Base-by-base conservation (phyloP, 2,888 invertebrate genomes). In the Sinohyriopsis cumingii region DNA sequence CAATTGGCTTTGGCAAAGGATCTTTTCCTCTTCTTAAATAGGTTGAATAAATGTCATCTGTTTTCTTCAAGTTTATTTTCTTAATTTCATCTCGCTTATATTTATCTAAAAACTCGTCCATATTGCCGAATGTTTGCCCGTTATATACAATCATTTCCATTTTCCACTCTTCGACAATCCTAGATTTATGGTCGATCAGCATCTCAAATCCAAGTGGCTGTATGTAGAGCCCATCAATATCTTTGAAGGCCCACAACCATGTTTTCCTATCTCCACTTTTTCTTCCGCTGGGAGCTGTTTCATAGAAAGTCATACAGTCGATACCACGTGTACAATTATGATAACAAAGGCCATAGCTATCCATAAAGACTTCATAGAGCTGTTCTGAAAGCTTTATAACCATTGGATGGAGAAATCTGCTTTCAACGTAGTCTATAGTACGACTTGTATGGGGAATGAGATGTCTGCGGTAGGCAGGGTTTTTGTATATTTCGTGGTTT, bases 201-300 rank as follows among this genome's bases (percentile, higher is more conserved):
- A 86, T 75, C 57, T 83, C 82, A 53, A 86, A 72, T n/a, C 84
- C 85, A 9, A 85, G 66, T 9, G 85, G 85, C 60, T 82, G 79
- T 19, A 83, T 75, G 55, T 83, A 80, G 55, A 71, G 80, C 3
- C 85, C 85, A 28, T 84, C 84, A 55, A 82, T 74, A 28, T 76
- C 75, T 6, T 79, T 69, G 63, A 81, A 82, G 0, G 72, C 69
- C 80, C 81, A 79, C 57, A 77, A 73, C 84, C 84, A 85, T 0
- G 81, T 68, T 64, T 64, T 76, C 54, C 84, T 65, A 28, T 83
- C 80, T 1, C 80, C 80, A 60, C 77, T 78, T 65, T 71, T 69
- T n/a, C 73, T 63, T 9, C 78, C 81, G 24, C 81, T 71, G 1
- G 84, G 85, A 4, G 80, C 81, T 4, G 80, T 69, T 63, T 82